Percentiles rank a stretch among this genome's conserved stretches.
These are phyloP conservation scores for Microplitis manilae DNA, from an alignment of 2,888 invertebrate genomes.

Conservation along the genomic window DNA sequence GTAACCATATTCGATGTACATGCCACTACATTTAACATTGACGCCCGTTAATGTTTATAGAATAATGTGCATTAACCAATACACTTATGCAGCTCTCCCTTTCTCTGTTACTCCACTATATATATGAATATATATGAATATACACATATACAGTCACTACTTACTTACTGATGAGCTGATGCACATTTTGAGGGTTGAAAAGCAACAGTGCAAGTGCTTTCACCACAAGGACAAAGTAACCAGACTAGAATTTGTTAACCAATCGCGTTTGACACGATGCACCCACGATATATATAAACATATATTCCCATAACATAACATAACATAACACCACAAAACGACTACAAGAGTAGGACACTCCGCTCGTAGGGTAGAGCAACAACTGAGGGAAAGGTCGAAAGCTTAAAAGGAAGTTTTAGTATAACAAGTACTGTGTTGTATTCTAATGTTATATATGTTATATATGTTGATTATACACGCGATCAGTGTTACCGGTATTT, in stretches of 20 bases:
- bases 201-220: conserved; percentile 24
- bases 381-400: neutral
- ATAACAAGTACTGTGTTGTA: neutral
- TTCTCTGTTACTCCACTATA: neutral
- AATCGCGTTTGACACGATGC: conserved; percentile 34
- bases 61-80: conserved; percentile 26
- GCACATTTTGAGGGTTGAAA: conserved; percentile 19
- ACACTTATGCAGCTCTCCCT: neutral
- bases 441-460: neutral
- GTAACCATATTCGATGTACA: conserved; percentile 9
- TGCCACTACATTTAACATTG: conserved; percentile 25
- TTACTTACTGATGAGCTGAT: neutral
- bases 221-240: conserved; percentile 1
- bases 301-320: neutral
- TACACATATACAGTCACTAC: neutral
- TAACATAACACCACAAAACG: neutral
- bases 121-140: neutral
- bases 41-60: conserved; percentile 25
- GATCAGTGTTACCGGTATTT: conserved; percentile 31
- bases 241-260: conserved; percentile 38
- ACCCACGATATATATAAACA: conserved; percentile 24
- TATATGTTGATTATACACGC: conserved; percentile 32
- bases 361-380: neutral
- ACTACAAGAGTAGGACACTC: neutral
- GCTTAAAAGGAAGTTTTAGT: conserved; percentile 19